Evolutionary conservation across 2,113 vertebrate genomes (phyloP).

Genomic region (Tetrao urogallus): DNA sequence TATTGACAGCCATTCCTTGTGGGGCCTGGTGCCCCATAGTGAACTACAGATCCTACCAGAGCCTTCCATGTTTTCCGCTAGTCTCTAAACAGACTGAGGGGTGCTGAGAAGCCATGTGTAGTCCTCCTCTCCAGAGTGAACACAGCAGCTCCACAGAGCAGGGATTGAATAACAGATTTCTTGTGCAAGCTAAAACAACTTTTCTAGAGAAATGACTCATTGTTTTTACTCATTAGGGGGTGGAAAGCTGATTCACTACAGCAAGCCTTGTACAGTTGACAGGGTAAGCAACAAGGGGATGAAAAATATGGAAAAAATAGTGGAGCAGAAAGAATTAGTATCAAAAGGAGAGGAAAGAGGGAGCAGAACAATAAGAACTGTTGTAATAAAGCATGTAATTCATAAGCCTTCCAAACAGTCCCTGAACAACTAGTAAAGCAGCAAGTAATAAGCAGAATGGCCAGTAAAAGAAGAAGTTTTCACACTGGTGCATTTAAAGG

Average conservation of each 20-base stretch:
- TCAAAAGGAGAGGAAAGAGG: not conserved
- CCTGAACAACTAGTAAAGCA: not conserved
- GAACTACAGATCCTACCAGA: not conserved
- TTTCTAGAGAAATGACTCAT: not conserved
- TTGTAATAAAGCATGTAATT: not conserved
- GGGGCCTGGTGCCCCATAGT: not conserved
- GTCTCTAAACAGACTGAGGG: rapidly evolving
- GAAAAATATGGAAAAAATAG: not conserved
- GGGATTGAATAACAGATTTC: not conserved
- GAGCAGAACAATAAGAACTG: not conserved
- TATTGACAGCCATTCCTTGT: not conserved
- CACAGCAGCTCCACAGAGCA: not conserved
- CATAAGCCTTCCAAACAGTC: not conserved
- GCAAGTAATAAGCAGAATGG: not conserved
- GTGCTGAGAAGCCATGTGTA: rapidly evolving
- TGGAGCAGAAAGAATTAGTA: not conserved
- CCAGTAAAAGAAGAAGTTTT: not conserved
- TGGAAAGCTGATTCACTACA: not conserved
- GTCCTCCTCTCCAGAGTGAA: not conserved
- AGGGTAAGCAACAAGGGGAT: not conserved
- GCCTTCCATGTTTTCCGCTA: not conserved
- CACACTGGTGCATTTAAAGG: not conserved
- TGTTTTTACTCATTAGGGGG: not conserved
- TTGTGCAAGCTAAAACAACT: not conserved
- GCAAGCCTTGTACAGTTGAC: not conserved